Evolutionary conservation across 2,113 vertebrate species (phyloP).

Genomic region (Callaeas wilsoni): DNA sequence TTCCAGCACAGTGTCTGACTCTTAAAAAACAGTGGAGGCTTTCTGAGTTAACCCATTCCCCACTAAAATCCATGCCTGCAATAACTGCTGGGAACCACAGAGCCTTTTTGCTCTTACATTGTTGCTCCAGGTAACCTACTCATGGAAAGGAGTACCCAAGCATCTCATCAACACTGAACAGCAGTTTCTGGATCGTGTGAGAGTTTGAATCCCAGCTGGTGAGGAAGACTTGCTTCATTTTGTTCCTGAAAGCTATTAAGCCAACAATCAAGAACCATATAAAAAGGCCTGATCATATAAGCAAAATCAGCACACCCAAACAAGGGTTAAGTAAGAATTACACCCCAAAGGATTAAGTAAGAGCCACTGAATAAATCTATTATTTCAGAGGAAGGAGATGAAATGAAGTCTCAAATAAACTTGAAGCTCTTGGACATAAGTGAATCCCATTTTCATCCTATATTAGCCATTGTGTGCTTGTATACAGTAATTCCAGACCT

Average conservation of each 20-base stretch:
- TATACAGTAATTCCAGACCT: neutral
- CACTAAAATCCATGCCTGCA: neutral
- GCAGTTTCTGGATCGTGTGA: neutral
- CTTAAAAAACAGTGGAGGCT: neutral
- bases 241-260: neutral
- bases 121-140: neutral
- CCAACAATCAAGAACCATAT: neutral
- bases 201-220: neutral
- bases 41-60: neutral
- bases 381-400: neutral
- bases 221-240: neutral
- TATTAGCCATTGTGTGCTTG: neutral
- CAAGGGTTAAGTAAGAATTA: neutral
- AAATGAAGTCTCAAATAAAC: neutral
- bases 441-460: neutral
- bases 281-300: neutral
- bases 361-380: neutral
- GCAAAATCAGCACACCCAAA: neutral
- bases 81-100: neutral
- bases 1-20: neutral
- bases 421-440: neutral
- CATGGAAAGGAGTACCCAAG: neutral
- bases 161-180: neutral
- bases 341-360: neutral
- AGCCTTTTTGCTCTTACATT: neutral